Percentiles rank a stretch among this genome's conserved stretches.
Conservation (phyloP, 2,797 vertebrate genomes). For the Cryptoprocta ferox region DNA sequence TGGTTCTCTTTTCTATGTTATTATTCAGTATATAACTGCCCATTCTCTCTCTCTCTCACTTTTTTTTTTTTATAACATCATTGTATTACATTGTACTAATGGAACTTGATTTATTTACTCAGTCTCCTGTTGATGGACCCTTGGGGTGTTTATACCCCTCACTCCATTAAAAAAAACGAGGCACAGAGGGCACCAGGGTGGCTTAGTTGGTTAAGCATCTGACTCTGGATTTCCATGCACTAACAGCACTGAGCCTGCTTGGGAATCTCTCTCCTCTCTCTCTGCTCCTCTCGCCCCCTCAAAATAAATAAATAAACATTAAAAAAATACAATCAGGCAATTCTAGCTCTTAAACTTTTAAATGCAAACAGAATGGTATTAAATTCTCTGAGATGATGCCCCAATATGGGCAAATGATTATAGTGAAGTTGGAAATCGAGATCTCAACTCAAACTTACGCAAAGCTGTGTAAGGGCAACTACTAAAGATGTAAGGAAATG, state of each 20-base stretch:
- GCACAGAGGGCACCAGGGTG: not conserved
- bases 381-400: constrained; percentile 17
- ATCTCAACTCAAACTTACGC: constrained; percentile 5
- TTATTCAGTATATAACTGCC: not conserved
- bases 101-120: not conserved
- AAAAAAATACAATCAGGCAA: too few species aligned
- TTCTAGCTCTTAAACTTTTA: not conserved
- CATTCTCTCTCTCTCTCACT: not conserved
- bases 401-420: not conserved
- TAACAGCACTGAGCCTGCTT: too few species aligned
- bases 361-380: constrained; percentile 20
- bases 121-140: not conserved
- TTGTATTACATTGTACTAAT: not conserved
- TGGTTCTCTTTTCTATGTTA: not conserved
- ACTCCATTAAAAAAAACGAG: not conserved
- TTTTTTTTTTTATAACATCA: not conserved
- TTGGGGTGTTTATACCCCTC: not conserved
- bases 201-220: too few species aligned
- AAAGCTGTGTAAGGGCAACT: not conserved
- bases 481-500: not conserved
- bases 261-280: too few species aligned
- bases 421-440: constrained; percentile 32
- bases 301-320: too few species aligned
- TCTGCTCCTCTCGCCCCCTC: too few species aligned
- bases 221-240: too few species aligned